Percentiles rank a stretch among this genome's conserved stretches.
phyloP scores from a whole-genome alignment of 2,797 vertebrate species.

The Amblyopsis hoosieri region DNA sequence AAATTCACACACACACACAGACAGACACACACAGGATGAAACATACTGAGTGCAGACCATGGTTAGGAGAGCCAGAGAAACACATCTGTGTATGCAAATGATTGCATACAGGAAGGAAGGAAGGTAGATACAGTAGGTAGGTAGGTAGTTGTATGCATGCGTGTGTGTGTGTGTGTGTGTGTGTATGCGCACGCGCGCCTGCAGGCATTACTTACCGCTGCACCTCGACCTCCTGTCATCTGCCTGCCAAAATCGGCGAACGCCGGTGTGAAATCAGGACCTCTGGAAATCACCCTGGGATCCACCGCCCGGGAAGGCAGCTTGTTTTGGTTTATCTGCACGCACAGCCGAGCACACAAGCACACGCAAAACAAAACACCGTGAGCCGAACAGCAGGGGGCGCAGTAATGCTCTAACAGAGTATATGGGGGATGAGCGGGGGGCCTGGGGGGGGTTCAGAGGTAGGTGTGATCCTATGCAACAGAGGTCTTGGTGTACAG shows the following conservation, averaged over 20 bases:
- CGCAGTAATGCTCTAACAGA: constrained; percentile 40
- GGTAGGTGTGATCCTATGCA: too few relatives aligned
- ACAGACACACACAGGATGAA: too few relatives aligned
- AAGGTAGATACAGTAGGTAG: too few relatives aligned
- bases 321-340: constrained; percentile 94
- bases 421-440: too few relatives aligned
- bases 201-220: constrained; percentile 81
- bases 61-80: too few relatives aligned
- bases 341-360: background rate
- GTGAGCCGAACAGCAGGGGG: constrained; percentile 72
- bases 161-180: background rate
- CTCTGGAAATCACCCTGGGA: constrained; percentile 89
- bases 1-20: too few relatives aligned
- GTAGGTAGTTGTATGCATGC: background rate
- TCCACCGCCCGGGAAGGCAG: constrained; percentile 85
- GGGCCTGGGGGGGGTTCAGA: background rate
- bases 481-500: background rate
- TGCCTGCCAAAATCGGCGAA: constrained; percentile 95
- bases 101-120: too few relatives aligned
- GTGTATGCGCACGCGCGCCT: background rate
- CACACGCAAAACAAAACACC: background rate
- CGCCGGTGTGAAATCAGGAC: constrained; percentile 96
- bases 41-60: too few relatives aligned
- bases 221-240: constrained; percentile 82
- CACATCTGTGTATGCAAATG: too few relatives aligned